Conservation (phyloP, 2,888 invertebrate species). For the Dorcus hopei region DNA sequence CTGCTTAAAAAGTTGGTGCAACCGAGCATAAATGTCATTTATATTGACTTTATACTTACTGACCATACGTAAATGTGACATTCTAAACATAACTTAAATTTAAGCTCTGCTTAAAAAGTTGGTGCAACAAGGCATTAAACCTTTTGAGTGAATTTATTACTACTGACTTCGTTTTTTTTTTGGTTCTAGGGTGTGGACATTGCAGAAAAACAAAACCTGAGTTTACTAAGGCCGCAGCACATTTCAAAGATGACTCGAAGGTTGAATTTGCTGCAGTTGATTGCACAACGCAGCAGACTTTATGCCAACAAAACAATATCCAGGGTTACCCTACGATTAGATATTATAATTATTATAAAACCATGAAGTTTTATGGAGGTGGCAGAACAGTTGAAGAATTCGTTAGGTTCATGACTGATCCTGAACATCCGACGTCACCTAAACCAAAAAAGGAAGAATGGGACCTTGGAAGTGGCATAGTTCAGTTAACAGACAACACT, state of each 20-base stretch:
- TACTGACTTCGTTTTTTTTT: not conserved
- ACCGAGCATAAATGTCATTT: too few relatives aligned
- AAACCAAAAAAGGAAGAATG: slow-evolving; percentile 40
- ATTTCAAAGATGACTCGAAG: slow-evolving; percentile 72
- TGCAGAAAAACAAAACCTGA: slow-evolving; percentile 86
- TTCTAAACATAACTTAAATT: too few relatives aligned
- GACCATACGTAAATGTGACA: too few relatives aligned
- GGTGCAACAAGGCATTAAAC: not conserved
- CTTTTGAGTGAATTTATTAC: not conserved
- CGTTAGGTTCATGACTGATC: slow-evolving; percentile 60
- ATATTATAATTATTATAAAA: slow-evolving; percentile 79
- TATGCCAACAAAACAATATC: slow-evolving; percentile 71
- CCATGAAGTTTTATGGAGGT: slow-evolving; percentile 65
- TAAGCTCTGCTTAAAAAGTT: too few relatives aligned
- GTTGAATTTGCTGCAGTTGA: slow-evolving; percentile 81
- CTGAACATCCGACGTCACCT: slow-evolving; percentile 41
- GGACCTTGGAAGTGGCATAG: slow-evolving; percentile 47
- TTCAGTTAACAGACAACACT: slow-evolving; percentile 57
- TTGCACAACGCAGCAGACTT: slow-evolving; percentile 61
- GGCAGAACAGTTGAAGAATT: slow-evolving; percentile 72
- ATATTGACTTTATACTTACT: too few relatives aligned
- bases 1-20: too few relatives aligned
- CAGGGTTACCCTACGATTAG: slow-evolving; percentile 84
- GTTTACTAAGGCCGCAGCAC: slow-evolving; percentile 70
- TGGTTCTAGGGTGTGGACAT: slow-evolving; percentile 78